Evolutionary conservation across 2,888 invertebrate genomes (phyloP).

Genomic region (Diabrotica balteata): DNA sequence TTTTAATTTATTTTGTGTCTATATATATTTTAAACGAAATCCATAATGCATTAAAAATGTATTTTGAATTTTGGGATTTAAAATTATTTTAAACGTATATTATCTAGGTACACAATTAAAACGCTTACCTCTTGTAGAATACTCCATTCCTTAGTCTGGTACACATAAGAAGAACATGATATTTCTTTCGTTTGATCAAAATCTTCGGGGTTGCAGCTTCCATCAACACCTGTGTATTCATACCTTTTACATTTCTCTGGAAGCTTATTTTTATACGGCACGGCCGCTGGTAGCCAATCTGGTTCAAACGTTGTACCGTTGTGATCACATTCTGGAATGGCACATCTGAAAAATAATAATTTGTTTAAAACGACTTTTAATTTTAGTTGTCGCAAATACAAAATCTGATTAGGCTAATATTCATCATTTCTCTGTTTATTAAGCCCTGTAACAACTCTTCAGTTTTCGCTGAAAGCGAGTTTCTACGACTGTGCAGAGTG

Average conservation of each 20-base stretch:
- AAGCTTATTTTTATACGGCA: conserved; percentile 50
- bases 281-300: conserved; percentile 53
- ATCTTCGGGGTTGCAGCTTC: conserved; percentile 38
- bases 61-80: too few relatives aligned
- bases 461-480: too few relatives aligned
- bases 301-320: conserved; percentile 43
- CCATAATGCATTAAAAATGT: not conserved
- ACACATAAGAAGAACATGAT: conserved; percentile 49
- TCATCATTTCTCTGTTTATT: too few relatives aligned
- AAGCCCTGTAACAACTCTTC: too few relatives aligned
- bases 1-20: too few relatives aligned
- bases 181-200: conserved; percentile 43
- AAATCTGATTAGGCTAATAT: too few relatives aligned
- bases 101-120: too few relatives aligned
- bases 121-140: conserved; percentile 51
- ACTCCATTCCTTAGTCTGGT: conserved; percentile 46
- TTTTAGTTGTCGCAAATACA: too few relatives aligned
- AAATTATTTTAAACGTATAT: too few relatives aligned
- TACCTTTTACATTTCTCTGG: conserved; percentile 49
- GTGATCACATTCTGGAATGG: conserved; percentile 55
- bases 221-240: conserved; percentile 25
- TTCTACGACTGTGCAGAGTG: too few relatives aligned
- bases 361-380: too few relatives aligned
- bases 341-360: conserved; percentile 49
- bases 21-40: too few relatives aligned